Evolutionary conservation across 2,797 vertebrate species (phyloP), one percentile per base, ranked within the genome.

Genomic region (Ataeniobius toweri): DNA sequence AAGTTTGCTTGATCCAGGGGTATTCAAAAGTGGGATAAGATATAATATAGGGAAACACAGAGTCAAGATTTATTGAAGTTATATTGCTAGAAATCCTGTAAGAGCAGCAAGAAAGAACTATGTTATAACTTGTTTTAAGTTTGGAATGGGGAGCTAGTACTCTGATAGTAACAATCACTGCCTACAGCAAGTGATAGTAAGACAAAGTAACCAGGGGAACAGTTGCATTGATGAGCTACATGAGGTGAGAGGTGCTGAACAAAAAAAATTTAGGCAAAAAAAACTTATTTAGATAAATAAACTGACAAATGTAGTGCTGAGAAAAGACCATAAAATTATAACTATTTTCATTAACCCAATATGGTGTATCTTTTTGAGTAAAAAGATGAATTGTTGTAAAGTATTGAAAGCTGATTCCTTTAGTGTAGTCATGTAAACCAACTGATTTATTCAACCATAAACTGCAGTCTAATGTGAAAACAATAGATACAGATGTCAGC

Each of bases 401-500:
- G 53, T 18, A 36, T n/a, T 61, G 55, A 55, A 28, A 65, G 5
- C 12, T 6, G 41, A 56, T 41, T 63, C 3, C 0, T 24, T 6
- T 36, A 65, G 14, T 61, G 58, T 13, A 1, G 16, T 41, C 0
- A 1, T 41, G 26, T n/a, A 56, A 36, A 41, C 20, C 3, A 31
- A 36, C 44, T 48, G 41, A 82, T 74, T 80, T 71, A 87, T n/a
- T 86, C 50, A 86, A 77, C 70, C 71, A 59, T 80, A 76, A 84
- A 89, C 53, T 75, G 31, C 3, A 31, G 46, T 55, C 55, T 84
- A 72, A 86, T 53, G 48, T 73, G 76, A 83, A 85, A 80, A 87
- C 80, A 77, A 86, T 46, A 28, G 70, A 76, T 56, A 46, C 63
- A 82, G 80, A 88, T 87, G 83, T 84, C 82, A 74, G 68, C 26